Evolutionary conservation across 1,140 invertebrate genomes (phyloP), one percentile per base, ranked within the genome.

Genomic region (Pollicipes pollicipes): DNA sequence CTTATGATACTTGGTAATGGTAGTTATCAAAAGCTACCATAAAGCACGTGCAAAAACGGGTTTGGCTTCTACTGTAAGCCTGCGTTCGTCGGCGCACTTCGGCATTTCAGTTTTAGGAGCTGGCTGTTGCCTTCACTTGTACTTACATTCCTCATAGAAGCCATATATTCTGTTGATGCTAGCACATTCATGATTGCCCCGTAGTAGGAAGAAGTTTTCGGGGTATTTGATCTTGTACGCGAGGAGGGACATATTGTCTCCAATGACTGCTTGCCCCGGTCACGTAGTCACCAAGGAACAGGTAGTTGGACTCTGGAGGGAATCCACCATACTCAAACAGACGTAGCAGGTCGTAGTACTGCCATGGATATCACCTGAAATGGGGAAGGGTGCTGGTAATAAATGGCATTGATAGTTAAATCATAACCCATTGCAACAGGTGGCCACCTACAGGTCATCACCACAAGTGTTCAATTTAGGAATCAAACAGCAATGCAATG

Each of bases 151-250:
- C 79, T 97, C 94, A 79, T 97, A 97, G 83, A 97, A 97, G 78
- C 93, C 93, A 84, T 96, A 97, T 84, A 95, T 95, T 82, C 79
- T 75, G 74, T 95, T 95, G 76, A 95, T 95, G 76, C 89, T 91
- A 70, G 92, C 92, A 78, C 93, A 78, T 90, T 84, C 76, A 89
- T 86, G 83, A 79, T 93, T 93, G 75, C 93, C 93, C 77, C 93
- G 82, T 32, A 88, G 77, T 16, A 88, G 79, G 79, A 96, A 96
- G 83, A 96, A 95, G 80, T 95, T 95, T 79, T 95, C 90, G 66
- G 93, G 92, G 82, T 94, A 95, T 82, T 95, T 94, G 76, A 95
- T 97, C 84, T 99, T 97, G 83, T 99, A 99, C 27, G 97, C 96
- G 71, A 99, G 84, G 6, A 86, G 76, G 10, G 78, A 76, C 85